Percentiles rank a stretch among this genome's conserved stretches.
These are phyloP conservation scores for Triplophysa yarkandensis DNA, from an alignment of 2,797 vertebrate genomes.

Conservation along the genomic window DNA sequence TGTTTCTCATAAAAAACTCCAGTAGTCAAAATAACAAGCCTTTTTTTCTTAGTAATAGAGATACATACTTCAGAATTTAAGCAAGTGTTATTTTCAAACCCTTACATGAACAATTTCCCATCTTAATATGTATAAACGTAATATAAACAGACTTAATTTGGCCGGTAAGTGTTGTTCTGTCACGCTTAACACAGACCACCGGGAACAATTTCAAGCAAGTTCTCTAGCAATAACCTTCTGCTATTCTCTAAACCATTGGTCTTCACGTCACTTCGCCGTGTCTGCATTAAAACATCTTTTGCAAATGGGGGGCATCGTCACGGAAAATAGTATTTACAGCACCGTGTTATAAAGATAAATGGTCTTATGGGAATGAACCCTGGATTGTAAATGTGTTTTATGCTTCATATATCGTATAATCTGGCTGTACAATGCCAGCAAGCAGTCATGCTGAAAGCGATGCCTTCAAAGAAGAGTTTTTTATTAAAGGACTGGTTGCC, in stretches of 20 bases:
- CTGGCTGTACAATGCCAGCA: no score
- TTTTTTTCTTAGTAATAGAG: no score
- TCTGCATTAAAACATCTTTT: constrained; percentile 59
- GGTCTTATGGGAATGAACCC: no score
- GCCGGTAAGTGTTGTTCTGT: constrained; percentile 96
- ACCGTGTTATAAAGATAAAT: constrained; percentile 53
- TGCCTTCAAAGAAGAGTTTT: no score
- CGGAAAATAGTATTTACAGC: constrained; percentile 86
- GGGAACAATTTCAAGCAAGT: background rate
- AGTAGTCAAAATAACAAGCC: no score
- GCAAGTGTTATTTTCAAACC: no score
- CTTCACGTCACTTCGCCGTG: constrained; percentile 71
- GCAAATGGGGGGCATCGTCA: constrained; percentile 80
- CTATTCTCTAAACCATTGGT: constrained; percentile 90
- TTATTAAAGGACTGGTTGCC: no score
- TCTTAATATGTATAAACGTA: background rate
- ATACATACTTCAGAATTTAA: no score
- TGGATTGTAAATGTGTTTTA: background rate
- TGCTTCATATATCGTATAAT: background rate
- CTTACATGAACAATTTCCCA: background rate
- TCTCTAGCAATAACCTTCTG: constrained; percentile 90
- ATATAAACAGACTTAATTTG: constrained; percentile 45
- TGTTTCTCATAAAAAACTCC: no score
- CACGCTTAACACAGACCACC: constrained; percentile 90
- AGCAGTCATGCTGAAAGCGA: no score